Conservation (phyloP, 2,113 vertebrate species). For the Bolborhynchus lineola region DNA sequence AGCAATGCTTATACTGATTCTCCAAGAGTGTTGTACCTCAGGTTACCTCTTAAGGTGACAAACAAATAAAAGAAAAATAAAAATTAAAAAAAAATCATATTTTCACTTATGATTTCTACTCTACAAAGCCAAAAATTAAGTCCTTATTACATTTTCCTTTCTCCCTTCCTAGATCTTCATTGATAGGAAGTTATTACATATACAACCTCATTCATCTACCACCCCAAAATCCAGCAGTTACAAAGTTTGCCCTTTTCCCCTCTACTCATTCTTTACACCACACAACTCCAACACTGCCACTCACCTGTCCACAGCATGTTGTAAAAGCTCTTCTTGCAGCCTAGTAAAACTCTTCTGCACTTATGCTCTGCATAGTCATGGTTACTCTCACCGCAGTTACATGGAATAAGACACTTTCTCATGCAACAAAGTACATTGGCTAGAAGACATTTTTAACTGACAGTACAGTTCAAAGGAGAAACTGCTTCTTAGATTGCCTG, state of each 20-base stretch:
- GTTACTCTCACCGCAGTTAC: neutral
- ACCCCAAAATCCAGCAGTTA: neutral
- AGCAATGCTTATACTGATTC: neutral
- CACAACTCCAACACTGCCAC: neutral
- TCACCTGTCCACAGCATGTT: neutral
- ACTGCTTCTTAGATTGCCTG: fast-evolving
- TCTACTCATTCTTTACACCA: neutral
- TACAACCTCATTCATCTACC: neutral
- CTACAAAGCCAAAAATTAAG: neutral
- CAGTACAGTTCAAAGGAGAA: neutral
- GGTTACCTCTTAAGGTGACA: neutral
- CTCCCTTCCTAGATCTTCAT: neutral
- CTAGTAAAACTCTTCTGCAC: neutral
- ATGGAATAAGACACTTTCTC: neutral
- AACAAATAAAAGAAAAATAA: neutral
- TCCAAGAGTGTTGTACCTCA: neutral
- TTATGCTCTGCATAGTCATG: fast-evolving
- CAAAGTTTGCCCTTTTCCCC: neutral
- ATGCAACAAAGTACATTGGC: neutral
- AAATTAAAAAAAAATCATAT: fast-evolving
- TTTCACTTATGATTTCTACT: neutral
- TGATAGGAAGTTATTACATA: neutral
- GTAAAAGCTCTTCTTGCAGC: neutral
- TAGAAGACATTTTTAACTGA: neutral
- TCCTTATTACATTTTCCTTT: neutral